A percentile compares a stretch with the other conserved stretches of the same genome.
Conservation (phyloP, 1,140 invertebrate species). For the Drosophila punjabiensis region DNA sequence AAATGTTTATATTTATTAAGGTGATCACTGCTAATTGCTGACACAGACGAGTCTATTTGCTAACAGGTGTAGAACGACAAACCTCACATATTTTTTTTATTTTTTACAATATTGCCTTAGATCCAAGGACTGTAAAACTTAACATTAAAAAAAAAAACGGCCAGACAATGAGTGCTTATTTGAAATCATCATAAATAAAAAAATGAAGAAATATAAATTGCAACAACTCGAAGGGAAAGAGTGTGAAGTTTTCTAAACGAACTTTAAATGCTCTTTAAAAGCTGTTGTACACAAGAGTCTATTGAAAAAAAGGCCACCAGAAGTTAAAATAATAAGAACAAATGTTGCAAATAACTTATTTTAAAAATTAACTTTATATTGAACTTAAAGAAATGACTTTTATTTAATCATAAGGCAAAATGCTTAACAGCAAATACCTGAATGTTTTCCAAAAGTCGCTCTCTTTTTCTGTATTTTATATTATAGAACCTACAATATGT, state of each 20-base stretch:
- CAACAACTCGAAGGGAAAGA: not conserved
- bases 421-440: not conserved
- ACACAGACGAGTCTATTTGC: constrained; percentile 17
- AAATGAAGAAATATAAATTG: not conserved
- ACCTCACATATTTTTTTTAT: not conserved
- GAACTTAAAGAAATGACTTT: not conserved
- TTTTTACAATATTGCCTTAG: not conserved
- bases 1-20: constrained; percentile 16
- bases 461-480: not conserved
- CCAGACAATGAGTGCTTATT: not conserved
- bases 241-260: not conserved
- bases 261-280: not conserved
- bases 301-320: not conserved
- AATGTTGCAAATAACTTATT: not conserved
- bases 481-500: not conserved
- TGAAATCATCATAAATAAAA: not conserved
- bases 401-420: not conserved
- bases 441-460: not conserved
- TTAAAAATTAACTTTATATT: not conserved
- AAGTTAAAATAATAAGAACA: too few species aligned
- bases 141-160: not conserved
- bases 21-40: constrained; percentile 29
- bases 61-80: constrained; percentile 1
- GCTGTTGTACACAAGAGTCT: not conserved
- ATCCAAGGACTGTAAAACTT: constrained; percentile 8